Percentiles rank a stretch among this genome's conserved stretches.
Evolutionary conservation across 53 echinoderm and acorn worm genomes (phyloP).

Genomic region (Antedon mediterranea): DNA sequence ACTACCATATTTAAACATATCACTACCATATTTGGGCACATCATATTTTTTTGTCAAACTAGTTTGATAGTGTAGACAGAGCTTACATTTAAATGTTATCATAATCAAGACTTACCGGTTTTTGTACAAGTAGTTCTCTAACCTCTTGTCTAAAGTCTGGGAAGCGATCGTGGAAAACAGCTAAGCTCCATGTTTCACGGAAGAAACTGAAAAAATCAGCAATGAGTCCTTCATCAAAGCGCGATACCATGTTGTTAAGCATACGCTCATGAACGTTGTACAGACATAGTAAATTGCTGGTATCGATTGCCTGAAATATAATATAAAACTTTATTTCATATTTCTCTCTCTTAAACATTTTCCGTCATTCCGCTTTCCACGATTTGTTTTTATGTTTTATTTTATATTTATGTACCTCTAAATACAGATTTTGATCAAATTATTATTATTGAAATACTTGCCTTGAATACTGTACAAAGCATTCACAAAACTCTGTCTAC

Average conservation of each 20-base stretch:
- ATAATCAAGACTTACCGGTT: conserved; percentile 59
- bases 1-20: no score
- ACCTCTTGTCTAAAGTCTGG: conserved; percentile 92
- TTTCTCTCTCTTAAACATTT: no score
- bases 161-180: conserved; percentile 94
- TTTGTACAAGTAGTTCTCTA: conserved; percentile 67
- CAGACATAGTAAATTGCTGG: conserved; percentile 75
- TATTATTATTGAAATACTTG: no score
- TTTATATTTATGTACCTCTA: no score
- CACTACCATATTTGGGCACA: no score
- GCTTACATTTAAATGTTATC: not conserved
- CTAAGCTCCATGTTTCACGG: conserved; percentile 82
- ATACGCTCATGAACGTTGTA: conserved; percentile 91
- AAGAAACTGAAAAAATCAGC: conserved; percentile 72
- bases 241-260: conserved; percentile 88
- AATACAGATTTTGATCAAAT: no score
- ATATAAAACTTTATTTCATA: not conserved
- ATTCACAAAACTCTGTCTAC: no score
- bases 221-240: conserved; percentile 81
- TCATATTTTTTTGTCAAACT: no score
- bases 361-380: no score
- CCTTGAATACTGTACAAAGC: no score
- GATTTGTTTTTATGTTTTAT: no score
- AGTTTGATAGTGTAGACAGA: no score
- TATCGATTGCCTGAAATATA: conserved; percentile 45